These are phyloP conservation scores for Hypanus sabinus DNA, from an alignment of 2,113 vertebrate species.

Conservation along the genomic window DNA sequence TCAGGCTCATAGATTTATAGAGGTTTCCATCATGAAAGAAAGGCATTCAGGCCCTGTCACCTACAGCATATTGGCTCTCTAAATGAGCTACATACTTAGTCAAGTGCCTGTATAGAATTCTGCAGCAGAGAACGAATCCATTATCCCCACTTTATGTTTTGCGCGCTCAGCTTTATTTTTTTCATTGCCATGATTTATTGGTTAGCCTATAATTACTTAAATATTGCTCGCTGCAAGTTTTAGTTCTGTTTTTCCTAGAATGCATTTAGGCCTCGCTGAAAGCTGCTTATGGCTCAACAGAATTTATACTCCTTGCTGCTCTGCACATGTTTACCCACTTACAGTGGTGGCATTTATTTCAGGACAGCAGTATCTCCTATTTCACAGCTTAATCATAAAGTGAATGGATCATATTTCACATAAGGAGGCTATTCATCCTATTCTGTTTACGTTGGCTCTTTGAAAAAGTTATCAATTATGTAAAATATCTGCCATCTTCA, in stretches of 20 bases:
- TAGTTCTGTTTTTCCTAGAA: neutral
- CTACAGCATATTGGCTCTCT: neutral
- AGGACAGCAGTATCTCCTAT: neutral
- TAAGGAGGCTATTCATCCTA: neutral
- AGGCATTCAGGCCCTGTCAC: neutral
- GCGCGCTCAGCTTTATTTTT: neutral
- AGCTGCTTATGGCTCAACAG: neutral
- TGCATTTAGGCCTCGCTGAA: neutral
- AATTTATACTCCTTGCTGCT: neutral
- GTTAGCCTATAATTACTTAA: constrained; percentile 7
- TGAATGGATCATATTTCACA: neutral
- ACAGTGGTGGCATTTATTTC: neutral
- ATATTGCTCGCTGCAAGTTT: neutral
- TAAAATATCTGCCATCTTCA: too few relatives aligned
- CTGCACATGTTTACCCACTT: neutral
- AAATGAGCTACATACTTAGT: neutral
- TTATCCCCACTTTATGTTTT: neutral
- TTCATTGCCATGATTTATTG: neutral
- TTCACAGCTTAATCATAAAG: neutral
- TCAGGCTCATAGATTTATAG: neutral
- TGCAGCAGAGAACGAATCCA: neutral
- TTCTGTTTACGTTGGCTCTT: neutral
- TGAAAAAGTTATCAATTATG: too few relatives aligned
- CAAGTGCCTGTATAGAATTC: neutral
- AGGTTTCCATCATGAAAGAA: neutral